A percentile compares a stretch with the other conserved stretches of the same genome.
These are phyloP conservation scores for Oscheius sp. DNA, from an alignment of 2,888 invertebrate species.

Conservation along the genomic window DNA sequence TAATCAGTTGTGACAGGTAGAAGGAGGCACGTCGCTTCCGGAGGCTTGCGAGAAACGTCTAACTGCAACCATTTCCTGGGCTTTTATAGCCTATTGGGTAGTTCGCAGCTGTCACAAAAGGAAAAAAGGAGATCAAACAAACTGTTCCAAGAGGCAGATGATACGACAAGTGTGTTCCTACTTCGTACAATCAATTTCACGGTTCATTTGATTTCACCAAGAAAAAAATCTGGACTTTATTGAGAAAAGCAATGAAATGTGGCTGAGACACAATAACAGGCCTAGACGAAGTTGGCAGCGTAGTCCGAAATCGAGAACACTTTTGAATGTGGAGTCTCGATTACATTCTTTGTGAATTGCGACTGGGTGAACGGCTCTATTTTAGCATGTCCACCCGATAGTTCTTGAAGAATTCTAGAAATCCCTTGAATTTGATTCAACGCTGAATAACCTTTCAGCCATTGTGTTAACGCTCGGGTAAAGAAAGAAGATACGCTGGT, in stretches of 20 bases:
- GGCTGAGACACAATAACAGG: background rate
- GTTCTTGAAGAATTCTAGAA: constrained; percentile 14
- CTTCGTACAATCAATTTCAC: constrained; percentile 12
- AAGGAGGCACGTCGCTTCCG: too few relatives aligned
- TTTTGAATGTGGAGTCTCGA: constrained; percentile 33
- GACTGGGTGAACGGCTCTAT: constrained; percentile 26
- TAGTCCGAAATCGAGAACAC: constrained; percentile 38
- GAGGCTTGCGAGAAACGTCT: too few relatives aligned
- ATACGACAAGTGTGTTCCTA: background rate
- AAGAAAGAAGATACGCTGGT: constrained; percentile 31
- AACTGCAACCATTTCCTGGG: background rate
- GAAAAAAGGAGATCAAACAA: constrained; percentile 5
- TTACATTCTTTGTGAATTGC: constrained; percentile 42
- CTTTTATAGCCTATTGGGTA: background rate
- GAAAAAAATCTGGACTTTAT: background rate
- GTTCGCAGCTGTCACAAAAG: background rate
- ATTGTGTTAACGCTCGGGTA: constrained; percentile 34
- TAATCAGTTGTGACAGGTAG: too few relatives aligned
- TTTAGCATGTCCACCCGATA: constrained; percentile 22
- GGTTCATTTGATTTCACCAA: background rate
- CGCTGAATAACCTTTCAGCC: constrained; percentile 11
- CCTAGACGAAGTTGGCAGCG: constrained; percentile 43
- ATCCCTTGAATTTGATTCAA: background rate
- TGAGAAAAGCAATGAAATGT: background rate
- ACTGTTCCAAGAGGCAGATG: background rate